Percentiles rank a stretch among this genome's conserved stretches.
Evolutionary conservation across 2,797 vertebrate genomes (phyloP).

Genomic region (Parauchenoglanis punctatus): DNA sequence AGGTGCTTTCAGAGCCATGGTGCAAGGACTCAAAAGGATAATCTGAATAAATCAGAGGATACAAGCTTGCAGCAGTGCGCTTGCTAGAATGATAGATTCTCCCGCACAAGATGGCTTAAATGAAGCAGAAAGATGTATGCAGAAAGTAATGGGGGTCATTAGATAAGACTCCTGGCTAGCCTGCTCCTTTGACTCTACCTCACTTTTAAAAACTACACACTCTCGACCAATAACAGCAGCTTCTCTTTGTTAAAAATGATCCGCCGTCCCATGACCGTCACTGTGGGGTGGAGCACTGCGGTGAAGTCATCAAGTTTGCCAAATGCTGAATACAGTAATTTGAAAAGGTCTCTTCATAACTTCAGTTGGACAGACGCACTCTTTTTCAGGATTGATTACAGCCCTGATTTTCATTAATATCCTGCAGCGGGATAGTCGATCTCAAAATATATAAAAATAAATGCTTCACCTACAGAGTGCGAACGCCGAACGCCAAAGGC

Average conservation of each 20-base stretch:
- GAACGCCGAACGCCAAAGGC: not conserved
- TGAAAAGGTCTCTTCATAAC: constrained; percentile 4
- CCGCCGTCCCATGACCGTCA: not conserved
- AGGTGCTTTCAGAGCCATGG: constrained; percentile 66
- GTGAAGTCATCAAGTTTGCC: constrained; percentile 30
- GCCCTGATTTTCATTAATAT: constrained; percentile 25
- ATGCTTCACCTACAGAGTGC: not conserved
- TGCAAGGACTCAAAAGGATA: constrained; percentile 62
- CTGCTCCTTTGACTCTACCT: constrained; percentile 63
- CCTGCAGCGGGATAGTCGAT: not conserved
- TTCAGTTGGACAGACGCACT: not conserved
- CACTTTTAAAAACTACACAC: constrained; percentile 18
- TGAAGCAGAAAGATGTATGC: constrained; percentile 77
- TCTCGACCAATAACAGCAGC: constrained; percentile 22
- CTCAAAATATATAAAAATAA: not conserved
- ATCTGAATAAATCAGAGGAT: constrained; percentile 60
- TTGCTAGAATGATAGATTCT: constrained; percentile 68
- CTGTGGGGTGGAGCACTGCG: not conserved
- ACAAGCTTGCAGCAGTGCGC: constrained; percentile 60
- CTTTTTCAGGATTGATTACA: constrained; percentile 19
- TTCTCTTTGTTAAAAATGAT: constrained; percentile 26
- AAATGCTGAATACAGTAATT: constrained; percentile 14
- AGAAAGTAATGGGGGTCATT: constrained; percentile 77
- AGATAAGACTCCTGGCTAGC: constrained; percentile 53
- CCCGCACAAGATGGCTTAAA: constrained; percentile 73